phyloP scores from a whole-genome alignment of 2,113 vertebrate genomes.

The Lycaon pictus region DNA sequence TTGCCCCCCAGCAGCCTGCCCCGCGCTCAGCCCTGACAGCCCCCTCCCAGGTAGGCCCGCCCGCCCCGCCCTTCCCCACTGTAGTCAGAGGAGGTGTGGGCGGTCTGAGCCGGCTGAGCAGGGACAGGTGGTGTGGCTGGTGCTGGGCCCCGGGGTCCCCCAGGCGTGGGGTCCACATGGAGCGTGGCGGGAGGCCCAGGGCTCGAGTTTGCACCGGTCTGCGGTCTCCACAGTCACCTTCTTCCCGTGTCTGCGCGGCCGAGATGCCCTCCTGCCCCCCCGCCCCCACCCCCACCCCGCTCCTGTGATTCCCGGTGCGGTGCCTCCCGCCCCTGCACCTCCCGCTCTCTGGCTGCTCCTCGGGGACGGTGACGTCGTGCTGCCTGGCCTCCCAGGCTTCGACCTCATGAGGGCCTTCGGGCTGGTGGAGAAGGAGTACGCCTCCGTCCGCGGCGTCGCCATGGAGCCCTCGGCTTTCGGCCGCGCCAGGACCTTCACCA shows the following conservation, averaged over 20 bases:
- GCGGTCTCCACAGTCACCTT: not conserved
- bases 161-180: not conserved
- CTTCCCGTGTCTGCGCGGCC: accelerated
- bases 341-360: too few species aligned
- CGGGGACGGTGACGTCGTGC: too few species aligned
- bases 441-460: slow-evolving; percentile 92
- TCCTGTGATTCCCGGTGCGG: too few species aligned
- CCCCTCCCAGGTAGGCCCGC: slow-evolving; percentile 80
- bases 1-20: slow-evolving; percentile 81
- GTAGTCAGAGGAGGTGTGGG: not conserved
- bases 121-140: not conserved
- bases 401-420: slow-evolving; percentile 97
- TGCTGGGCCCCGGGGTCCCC: too few species aligned
- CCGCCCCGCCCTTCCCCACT: too few species aligned
- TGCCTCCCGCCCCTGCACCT: too few species aligned
- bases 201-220: not conserved
- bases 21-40: slow-evolving; percentile 53
- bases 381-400: slow-evolving; percentile 88
- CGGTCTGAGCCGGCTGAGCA: accelerated
- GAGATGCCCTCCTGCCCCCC: too few species aligned
- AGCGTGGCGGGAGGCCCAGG: too few species aligned
- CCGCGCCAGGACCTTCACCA: slow-evolving; percentile 88
- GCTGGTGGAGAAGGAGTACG: slow-evolving; percentile 90
- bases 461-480: slow-evolving; percentile 92
- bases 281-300: too few species aligned